Conservation (phyloP, 2,113 vertebrate species). For the Tachysurus fulvidraco region DNA sequence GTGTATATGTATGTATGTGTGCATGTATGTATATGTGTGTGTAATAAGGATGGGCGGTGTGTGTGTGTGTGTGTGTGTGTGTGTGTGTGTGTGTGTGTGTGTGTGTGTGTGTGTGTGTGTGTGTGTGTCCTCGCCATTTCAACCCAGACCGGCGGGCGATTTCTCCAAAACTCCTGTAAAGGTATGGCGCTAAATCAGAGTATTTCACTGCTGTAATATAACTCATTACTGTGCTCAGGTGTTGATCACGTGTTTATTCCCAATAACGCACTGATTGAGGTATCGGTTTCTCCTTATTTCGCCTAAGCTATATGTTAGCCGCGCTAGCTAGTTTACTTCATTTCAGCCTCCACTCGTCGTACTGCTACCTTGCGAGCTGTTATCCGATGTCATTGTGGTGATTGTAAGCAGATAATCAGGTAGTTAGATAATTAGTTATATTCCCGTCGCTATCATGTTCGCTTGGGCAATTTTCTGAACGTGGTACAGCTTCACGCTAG, state of each 20-base stretch:
- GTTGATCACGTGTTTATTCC: background rate
- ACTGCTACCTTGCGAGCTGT: background rate
- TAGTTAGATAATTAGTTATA: background rate
- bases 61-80: background rate
- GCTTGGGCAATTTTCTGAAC: background rate
- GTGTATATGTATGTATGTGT: no score
- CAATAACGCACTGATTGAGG: background rate
- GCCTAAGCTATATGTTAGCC: background rate
- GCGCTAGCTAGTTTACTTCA: background rate
- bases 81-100: background rate
- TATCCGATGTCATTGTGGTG: background rate
- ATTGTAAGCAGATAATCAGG: background rate
- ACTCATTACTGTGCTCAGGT: background rate
- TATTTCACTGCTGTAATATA: rapidly evolving
- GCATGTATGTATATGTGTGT: background rate
- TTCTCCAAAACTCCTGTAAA: background rate
- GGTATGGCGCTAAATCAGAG: background rate
- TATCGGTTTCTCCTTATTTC: no score
- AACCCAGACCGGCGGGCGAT: background rate
- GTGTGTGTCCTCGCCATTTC: background rate
- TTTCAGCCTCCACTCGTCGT: background rate
- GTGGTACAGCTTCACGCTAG: background rate
- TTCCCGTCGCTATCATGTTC: background rate
- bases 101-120: background rate
- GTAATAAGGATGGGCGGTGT: background rate